phyloP scores from a whole-genome alignment of 2,797 vertebrate species.

The Spinibarbus caldwelli region DNA sequence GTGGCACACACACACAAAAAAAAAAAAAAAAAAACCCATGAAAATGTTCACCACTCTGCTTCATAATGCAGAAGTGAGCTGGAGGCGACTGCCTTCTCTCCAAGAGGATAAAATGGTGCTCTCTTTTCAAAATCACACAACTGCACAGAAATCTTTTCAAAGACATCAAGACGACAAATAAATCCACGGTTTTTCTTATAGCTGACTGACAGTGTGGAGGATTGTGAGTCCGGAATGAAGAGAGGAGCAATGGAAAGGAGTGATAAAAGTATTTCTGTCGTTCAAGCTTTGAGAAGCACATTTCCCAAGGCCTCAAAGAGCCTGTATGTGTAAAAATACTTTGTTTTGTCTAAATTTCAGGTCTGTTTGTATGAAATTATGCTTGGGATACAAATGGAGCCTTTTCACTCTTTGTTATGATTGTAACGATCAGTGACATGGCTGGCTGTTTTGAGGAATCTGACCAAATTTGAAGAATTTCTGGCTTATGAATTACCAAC shows the following conservation, averaged over 20 bases:
- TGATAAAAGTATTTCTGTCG: conserved; percentile 22
- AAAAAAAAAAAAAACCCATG: conserved; percentile 48
- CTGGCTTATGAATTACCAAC: conserved; percentile 39
- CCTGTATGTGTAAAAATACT: conserved; percentile 69
- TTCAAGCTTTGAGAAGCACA: conserved; percentile 62
- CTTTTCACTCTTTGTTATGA: conserved; percentile 67
- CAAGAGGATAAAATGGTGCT: conserved; percentile 82
- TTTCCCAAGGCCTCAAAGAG: conserved; percentile 64
- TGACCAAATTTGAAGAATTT: conserved; percentile 28
- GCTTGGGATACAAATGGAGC: conserved; percentile 67
- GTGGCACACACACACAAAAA: no score
- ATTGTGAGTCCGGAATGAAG: not conserved
- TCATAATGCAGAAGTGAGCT: conserved; percentile 62
- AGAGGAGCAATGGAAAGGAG: not conserved
- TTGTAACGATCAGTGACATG: conserved; percentile 49
- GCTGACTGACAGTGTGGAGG: conserved; percentile 27
- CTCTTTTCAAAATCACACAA: conserved; percentile 68
- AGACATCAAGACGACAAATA: conserved; percentile 18
- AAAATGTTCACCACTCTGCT: conserved; percentile 59
- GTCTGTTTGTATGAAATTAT: conserved; percentile 73
- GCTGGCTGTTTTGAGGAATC: conserved; percentile 45
- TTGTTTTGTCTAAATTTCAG: conserved; percentile 68
- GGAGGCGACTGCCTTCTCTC: conserved; percentile 66
- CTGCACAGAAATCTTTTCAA: conserved; percentile 39
- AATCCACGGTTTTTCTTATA: conserved; percentile 10